phyloP scores from a whole-genome alignment of 2,797 vertebrate species.

The Sparidentex hasta region DNA sequence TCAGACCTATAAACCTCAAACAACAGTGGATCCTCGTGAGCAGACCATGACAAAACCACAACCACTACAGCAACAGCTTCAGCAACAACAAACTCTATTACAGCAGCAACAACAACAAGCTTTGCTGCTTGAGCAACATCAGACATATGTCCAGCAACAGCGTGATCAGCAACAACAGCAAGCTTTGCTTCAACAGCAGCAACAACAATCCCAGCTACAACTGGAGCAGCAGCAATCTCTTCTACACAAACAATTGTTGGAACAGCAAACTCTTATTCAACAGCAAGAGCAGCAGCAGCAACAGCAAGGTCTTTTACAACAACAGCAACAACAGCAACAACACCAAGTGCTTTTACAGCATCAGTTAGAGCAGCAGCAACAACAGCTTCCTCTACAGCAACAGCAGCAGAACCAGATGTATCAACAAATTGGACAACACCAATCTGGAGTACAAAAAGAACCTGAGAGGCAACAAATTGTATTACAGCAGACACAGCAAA shows the following conservation, averaged over 20 bases:
- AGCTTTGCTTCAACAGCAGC: slow-evolving; percentile 74
- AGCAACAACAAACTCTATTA: slow-evolving; percentile 64
- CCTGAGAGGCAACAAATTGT: slow-evolving; percentile 64
- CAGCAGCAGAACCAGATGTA: slow-evolving; percentile 68
- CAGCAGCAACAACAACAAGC: slow-evolving; percentile 71
- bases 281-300: slow-evolving; percentile 70
- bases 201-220: slow-evolving; percentile 70
- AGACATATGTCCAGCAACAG: slow-evolving; percentile 75
- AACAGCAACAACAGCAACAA: slow-evolving; percentile 57
- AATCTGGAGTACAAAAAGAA: slow-evolving; percentile 72
- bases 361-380: slow-evolving; percentile 72
- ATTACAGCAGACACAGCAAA: slow-evolving; percentile 72
- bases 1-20: slow-evolving; percentile 67
- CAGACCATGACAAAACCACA: slow-evolving; percentile 74
- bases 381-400: slow-evolving; percentile 63
- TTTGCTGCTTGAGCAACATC: slow-evolving; percentile 71
- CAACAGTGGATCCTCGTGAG: slow-evolving; percentile 68
- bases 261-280: slow-evolving; percentile 70
- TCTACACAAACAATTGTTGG: slow-evolving; percentile 73
- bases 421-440: slow-evolving; percentile 68
- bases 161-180: slow-evolving; percentile 81
- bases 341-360: slow-evolving; percentile 75
- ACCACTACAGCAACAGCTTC: slow-evolving; percentile 71
- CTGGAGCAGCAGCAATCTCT: slow-evolving; percentile 68
- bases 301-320: slow-evolving; percentile 57